Conservation (phyloP, 2,888 invertebrate species). For the Syritta pipiens region DNA sequence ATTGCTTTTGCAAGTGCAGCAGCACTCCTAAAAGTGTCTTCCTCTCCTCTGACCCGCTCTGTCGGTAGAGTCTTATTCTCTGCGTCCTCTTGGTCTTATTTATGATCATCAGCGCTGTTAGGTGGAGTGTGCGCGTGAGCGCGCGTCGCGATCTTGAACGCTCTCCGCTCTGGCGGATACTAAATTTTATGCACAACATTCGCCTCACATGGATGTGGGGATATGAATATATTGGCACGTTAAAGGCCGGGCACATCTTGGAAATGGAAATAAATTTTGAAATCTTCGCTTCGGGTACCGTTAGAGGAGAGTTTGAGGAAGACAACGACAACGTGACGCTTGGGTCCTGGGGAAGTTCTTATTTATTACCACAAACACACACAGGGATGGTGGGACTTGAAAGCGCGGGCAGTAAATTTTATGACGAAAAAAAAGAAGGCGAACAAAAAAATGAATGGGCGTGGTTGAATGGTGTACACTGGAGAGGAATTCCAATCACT, state of each 20-base stretch:
- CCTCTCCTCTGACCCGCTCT: neutral
- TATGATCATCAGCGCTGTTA: neutral
- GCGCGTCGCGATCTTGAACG: neutral
- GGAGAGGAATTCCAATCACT: conserved; percentile 40
- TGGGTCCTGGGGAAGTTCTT: conserved; percentile 17
- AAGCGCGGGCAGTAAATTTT: conserved; percentile 22
- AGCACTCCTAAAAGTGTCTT: conserved; percentile 36
- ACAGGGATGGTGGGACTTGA: neutral
- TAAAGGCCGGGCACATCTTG: conserved; percentile 30
- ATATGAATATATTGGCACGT: conserved; percentile 43
- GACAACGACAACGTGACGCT: conserved; percentile 22
- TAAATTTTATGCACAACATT: conserved; percentile 48
- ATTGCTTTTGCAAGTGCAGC: conserved; percentile 45
- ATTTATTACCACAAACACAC: conserved; percentile 47
- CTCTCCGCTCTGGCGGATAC: conserved; percentile 28
- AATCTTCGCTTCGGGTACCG: conserved; percentile 56
- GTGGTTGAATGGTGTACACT: too few relatives aligned
- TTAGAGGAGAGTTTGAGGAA: conserved; percentile 42
- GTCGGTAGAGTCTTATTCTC: too few relatives aligned
- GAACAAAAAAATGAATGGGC: conserved; percentile 31
- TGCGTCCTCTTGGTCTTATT: neutral
- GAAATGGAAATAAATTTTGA: conserved; percentile 62
- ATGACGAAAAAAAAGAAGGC: neutral
- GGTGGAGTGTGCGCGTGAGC: neutral
- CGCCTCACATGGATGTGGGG: conserved; percentile 11